These are phyloP conservation scores for Drosophila erecta DNA, from an alignment of 1,140 invertebrate genomes.

Conservation along the genomic window DNA sequence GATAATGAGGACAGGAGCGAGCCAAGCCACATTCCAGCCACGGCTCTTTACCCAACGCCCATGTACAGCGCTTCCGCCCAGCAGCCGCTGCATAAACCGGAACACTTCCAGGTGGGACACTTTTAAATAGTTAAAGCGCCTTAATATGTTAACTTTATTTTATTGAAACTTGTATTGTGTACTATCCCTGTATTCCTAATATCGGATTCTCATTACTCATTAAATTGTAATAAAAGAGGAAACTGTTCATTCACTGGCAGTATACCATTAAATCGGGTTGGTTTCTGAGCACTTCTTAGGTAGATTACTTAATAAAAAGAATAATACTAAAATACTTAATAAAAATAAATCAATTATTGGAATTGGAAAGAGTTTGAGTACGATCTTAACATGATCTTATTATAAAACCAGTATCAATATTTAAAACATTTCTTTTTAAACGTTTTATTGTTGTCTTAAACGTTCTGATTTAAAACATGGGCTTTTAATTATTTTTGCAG, in stretches of 20 bases:
- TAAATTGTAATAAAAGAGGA: background rate
- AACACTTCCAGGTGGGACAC: conserved; percentile 49
- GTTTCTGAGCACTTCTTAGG: background rate
- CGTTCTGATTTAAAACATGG: background rate
- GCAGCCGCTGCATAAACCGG: conserved; percentile 32
- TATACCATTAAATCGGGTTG: background rate
- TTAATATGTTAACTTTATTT: background rate
- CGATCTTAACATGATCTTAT: no score
- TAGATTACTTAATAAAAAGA: no score
- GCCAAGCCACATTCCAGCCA: conserved; percentile 62
- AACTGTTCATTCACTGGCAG: background rate
- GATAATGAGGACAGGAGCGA: conserved; percentile 34
- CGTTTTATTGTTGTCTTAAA: no score
- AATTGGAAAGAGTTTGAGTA: no score
- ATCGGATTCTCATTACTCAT: background rate
- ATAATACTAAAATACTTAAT: no score
- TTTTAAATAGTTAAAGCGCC: conserved; percentile 1
- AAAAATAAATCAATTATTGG: no score
- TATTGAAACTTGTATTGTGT: background rate
- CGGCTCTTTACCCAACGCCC: conserved; percentile 14
- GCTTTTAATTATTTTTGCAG: conserved; percentile 8
- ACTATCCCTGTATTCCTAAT: background rate
- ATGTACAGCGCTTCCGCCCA: conserved; percentile 44
- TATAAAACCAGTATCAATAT: no score
- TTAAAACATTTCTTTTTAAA: no score